These are phyloP conservation scores for Nipponia nippon DNA, from an alignment of 2,113 vertebrate genomes.

Conservation along the genomic window DNA sequence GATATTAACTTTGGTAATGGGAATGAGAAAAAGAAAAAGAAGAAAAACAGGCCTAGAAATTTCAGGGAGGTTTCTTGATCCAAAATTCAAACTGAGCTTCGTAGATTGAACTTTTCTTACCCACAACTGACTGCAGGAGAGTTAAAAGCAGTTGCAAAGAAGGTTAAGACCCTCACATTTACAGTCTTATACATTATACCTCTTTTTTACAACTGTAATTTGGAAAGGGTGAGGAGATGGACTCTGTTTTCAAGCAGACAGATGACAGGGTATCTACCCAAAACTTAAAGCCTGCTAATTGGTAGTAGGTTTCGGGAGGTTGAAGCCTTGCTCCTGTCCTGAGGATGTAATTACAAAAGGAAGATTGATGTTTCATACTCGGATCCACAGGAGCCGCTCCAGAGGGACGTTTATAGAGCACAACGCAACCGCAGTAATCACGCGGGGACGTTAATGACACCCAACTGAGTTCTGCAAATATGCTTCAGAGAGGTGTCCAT, in stretches of 20 bases:
- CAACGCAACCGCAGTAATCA: not conserved
- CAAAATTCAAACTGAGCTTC: not conserved
- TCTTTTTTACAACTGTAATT: not conserved
- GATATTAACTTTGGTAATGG: not conserved
- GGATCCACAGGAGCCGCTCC: not conserved
- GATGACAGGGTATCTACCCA: not conserved
- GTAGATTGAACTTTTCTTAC: not conserved
- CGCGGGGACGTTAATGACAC: not conserved
- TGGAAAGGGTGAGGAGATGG: not conserved
- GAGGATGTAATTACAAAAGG: conserved; percentile 17
- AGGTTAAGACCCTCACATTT: not conserved
- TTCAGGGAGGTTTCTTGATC: not conserved
- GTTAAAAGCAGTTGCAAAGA: not conserved
- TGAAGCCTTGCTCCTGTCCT: not conserved
- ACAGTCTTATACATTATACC: not conserved
- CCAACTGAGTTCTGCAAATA: conserved; percentile 36
- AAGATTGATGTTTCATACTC: not conserved
- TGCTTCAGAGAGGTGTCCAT: conserved; percentile 25
- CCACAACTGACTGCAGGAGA: not conserved
- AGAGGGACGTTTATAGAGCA: not conserved
- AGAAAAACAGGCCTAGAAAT: not conserved
- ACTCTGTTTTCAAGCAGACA: not conserved
- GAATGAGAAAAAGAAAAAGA: not conserved
- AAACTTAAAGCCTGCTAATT: not conserved
- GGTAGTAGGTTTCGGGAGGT: not conserved